These are phyloP conservation scores for Gobius niger DNA, from an alignment of 2,113 vertebrate genomes.

Conservation along the genomic window DNA sequence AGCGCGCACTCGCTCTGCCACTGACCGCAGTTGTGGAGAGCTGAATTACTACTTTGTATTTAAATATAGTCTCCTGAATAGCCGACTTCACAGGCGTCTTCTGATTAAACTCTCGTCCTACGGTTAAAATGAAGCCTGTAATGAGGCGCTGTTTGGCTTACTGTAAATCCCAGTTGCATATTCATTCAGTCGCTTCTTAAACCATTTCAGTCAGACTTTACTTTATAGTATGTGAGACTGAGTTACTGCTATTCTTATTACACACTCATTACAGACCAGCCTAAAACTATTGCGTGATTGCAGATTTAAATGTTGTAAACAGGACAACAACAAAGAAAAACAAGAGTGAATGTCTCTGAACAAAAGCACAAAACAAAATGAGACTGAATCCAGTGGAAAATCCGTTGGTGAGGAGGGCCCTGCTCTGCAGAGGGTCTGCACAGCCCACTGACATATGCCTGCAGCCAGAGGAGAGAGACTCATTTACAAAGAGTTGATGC, in stretches of 20 bases:
- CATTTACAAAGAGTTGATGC: neutral
- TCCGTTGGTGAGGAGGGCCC: neutral
- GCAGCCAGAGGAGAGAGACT: neutral
- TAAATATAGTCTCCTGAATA: neutral
- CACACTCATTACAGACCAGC: too few relatives aligned
- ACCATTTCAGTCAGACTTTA: neutral
- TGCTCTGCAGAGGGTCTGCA: slow-evolving; percentile 18
- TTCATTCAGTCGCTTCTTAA: neutral
- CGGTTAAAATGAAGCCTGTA: neutral
- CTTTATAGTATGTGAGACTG: too few relatives aligned
- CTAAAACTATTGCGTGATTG: neutral
- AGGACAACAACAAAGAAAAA: neutral
- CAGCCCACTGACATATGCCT: neutral
- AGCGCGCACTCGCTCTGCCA: neutral
- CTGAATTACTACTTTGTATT: neutral
- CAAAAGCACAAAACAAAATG: neutral
- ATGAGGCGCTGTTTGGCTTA: neutral
- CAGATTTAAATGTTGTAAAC: neutral
- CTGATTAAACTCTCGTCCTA: neutral
- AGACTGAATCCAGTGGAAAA: slow-evolving; percentile 34
- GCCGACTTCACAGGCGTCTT: neutral
- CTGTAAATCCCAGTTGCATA: neutral
- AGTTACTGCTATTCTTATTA: too few relatives aligned
- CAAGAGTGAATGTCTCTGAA: too few relatives aligned
- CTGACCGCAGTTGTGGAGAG: neutral